Percentiles rank a stretch among this genome's conserved stretches.
Evolutionary conservation across 2,797 vertebrate species (phyloP).

Genomic region (Dryobates pubescens): DNA sequence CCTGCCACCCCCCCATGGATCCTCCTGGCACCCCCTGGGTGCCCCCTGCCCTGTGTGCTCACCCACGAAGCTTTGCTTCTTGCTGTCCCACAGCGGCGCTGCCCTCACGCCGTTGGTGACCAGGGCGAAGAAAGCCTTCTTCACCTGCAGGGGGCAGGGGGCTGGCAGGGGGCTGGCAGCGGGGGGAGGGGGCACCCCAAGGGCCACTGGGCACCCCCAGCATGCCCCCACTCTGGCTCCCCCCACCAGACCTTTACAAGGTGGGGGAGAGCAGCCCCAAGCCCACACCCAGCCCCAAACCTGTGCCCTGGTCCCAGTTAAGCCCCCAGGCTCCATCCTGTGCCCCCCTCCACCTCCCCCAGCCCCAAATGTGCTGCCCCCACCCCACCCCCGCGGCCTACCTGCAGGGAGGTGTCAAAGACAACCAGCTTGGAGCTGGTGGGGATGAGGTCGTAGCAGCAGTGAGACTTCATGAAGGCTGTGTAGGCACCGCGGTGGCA

Average conservation of each 20-base stretch:
- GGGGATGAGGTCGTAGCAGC: conserved; percentile 96
- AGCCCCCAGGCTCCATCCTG: too few species aligned
- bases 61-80: conserved; percentile 97
- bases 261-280: neutral
- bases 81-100: conserved; percentile 97
- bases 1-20: too few species aligned
- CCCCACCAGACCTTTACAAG: too few species aligned
- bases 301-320: neutral
- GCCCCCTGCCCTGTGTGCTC: conserved; percentile 43
- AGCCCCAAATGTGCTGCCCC: neutral
- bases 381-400: conserved; percentile 35
- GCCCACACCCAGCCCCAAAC: neutral
- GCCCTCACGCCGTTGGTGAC: conserved; percentile 97
- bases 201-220: rapidly evolving
- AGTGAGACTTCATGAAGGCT: conserved; percentile 95
- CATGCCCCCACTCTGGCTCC: rapidly evolving
- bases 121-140: conserved; percentile 97
- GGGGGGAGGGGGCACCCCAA: neutral
- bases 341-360: too few species aligned
- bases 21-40: rapidly evolving
- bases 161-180: neutral
- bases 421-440: conserved; percentile 98
- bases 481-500: conserved; percentile 89
- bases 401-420: conserved; percentile 97
- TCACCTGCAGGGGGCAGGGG: conserved; percentile 82